Conservation (phyloP, 2,888 invertebrate species). For the Machimus rusticus region DNA sequence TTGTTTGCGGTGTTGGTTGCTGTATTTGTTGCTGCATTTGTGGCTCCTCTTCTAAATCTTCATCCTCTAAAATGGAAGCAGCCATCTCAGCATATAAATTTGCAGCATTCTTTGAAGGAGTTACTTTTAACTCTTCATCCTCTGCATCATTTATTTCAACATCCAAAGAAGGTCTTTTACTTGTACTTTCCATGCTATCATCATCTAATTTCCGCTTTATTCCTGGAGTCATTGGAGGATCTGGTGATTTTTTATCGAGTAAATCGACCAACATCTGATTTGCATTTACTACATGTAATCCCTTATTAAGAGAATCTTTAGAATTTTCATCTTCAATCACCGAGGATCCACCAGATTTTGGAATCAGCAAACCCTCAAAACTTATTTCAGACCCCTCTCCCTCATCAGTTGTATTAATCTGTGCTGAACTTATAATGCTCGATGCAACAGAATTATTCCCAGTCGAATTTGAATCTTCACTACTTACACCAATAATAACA, state of each 20-base stretch:
- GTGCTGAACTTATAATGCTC: constrained; percentile 63
- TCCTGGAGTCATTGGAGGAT: constrained; percentile 61
- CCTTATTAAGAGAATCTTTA: constrained; percentile 61
- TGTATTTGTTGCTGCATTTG: constrained; percentile 51
- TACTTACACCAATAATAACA: constrained; percentile 44
- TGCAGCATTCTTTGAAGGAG: constrained; percentile 79
- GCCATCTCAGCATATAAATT: constrained; percentile 86
- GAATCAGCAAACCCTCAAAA: constrained; percentile 70
- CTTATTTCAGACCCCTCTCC: constrained; percentile 71
- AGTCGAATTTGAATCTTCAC: constrained; percentile 64
- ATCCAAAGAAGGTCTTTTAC: constrained; percentile 63
- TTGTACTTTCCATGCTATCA: constrained; percentile 55
- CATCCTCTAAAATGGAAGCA: constrained; percentile 84
- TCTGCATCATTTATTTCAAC: constrained; percentile 61
- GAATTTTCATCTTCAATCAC: constrained; percentile 67
- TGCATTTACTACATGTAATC: constrained; percentile 56
- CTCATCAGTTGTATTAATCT: constrained; percentile 61
- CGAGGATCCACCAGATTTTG: constrained; percentile 58
- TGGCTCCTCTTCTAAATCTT: constrained; percentile 66
- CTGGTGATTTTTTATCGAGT: constrained; percentile 75
- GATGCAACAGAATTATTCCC: constrained; percentile 68
- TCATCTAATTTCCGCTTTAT: constrained; percentile 55
- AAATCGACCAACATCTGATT: constrained; percentile 86
- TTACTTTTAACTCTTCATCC: constrained; percentile 58
- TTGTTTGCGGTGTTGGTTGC: constrained; percentile 21